These are phyloP conservation scores for Drosophila baimaii DNA, from an alignment of 1,140 invertebrate genomes.

Conservation along the genomic window DNA sequence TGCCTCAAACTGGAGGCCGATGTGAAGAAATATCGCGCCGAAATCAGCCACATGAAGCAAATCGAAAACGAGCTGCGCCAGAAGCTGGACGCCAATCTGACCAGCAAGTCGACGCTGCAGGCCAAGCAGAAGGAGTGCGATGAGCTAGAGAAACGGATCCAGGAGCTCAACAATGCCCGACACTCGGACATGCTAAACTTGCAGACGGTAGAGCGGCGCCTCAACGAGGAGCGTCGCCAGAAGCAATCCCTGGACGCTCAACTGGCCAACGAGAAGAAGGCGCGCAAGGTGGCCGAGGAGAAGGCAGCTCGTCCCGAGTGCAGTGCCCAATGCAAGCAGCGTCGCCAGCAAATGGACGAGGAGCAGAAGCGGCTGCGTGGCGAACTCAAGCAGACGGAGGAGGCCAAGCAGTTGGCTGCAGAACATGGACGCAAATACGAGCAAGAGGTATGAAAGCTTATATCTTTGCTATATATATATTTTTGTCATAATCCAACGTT, in stretches of 20 bases:
- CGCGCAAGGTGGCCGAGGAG: conserved; percentile 88
- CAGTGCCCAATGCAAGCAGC: conserved; percentile 91
- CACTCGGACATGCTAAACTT: conserved; percentile 92
- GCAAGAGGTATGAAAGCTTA: conserved; percentile 73
- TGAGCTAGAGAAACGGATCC: conserved; percentile 86
- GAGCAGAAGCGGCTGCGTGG: conserved; percentile 90
- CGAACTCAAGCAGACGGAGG: conserved; percentile 91
- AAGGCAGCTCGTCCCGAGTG: conserved; percentile 87
- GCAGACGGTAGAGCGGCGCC: conserved; percentile 90
- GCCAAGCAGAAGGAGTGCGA: conserved; percentile 84
- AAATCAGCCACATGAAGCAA: conserved; percentile 91
- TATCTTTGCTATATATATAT: not conserved
- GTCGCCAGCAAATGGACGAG: conserved; percentile 90
- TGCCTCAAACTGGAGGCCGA: conserved; percentile 88
- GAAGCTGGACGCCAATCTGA: conserved; percentile 87
- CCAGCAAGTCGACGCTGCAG: conserved; percentile 82
- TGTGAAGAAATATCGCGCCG: conserved; percentile 91
- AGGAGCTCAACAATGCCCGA: conserved; percentile 89
- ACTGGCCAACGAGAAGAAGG: conserved; percentile 90
- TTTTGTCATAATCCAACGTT: not conserved
- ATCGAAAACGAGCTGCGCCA: conserved; percentile 93
- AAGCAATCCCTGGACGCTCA: conserved; percentile 91
- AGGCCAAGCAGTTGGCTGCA: conserved; percentile 84
- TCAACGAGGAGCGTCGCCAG: conserved; percentile 93
- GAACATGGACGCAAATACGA: conserved; percentile 80